phyloP scores from a whole-genome alignment of 1,140 invertebrate genomes.

The Drosophila tsacasi region DNA sequence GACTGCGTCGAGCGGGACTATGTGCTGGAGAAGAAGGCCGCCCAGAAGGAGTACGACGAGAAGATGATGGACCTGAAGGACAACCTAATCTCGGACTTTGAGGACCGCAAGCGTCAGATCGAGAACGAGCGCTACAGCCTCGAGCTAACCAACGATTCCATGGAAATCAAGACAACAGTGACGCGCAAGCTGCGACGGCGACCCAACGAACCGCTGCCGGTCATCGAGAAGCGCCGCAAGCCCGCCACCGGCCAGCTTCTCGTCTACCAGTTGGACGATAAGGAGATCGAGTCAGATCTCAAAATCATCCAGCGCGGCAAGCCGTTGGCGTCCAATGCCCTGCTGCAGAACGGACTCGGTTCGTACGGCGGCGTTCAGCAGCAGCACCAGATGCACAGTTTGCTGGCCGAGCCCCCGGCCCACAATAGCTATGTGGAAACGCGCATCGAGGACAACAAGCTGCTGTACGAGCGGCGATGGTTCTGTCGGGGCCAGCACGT shows the following conservation, averaged over 20 bases:
- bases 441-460: constrained; percentile 96
- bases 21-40: constrained; percentile 93
- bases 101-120: constrained; percentile 95
- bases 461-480: constrained; percentile 97
- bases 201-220: constrained; percentile 96
- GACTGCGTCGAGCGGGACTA: constrained; percentile 96
- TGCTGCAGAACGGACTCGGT: constrained; percentile 76
- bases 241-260: constrained; percentile 91
- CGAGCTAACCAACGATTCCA: constrained; percentile 94
- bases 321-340: constrained; percentile 72
- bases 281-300: constrained; percentile 95
- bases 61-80: constrained; percentile 96
- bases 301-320: constrained; percentile 92
- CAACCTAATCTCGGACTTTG: constrained; percentile 95
- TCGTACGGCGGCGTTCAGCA: constrained; percentile 56
- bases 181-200: constrained; percentile 95
- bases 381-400: constrained; percentile 47
- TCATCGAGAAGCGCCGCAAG: constrained; percentile 93
- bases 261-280: constrained; percentile 94
- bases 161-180: constrained; percentile 91
- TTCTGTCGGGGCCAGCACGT: constrained; percentile 97
- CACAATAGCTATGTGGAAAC: constrained; percentile 89
- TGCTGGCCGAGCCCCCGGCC: constrained; percentile 61
- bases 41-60: constrained; percentile 97
- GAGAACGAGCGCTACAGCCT: constrained; percentile 94